Base-by-base conservation (phyloP, 2,797 vertebrate species). In the Dallia pectoralis region DNA sequence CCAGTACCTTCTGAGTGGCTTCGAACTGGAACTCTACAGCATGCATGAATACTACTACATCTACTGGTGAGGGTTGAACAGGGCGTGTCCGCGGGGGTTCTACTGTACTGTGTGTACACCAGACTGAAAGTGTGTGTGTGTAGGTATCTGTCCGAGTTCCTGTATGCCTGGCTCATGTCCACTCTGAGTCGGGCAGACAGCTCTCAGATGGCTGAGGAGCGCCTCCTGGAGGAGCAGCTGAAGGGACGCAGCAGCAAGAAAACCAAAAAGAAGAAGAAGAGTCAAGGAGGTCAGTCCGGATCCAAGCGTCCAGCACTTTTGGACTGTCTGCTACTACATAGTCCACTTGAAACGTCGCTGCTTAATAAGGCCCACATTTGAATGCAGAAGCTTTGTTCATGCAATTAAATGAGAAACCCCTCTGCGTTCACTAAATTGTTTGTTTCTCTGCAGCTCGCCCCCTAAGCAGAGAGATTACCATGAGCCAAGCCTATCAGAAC, bases 31-130 rank as follows among this genome's bases (percentile, higher is more conserved):
- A 81, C 96, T 99, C 51, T 99, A 99, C 91, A 99, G 97, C 89
- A 99, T 99, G 97, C 98, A 99, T 4, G 98, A 99, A 73, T 99
- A 99, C 88, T 99, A 99, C 89, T 99, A 99, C 91, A 95, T 99
- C 84, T 99, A 99, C 90, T 99, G 97, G 97, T 99, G 73, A 79
- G 86, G 11, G 11, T 12, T 0, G 61, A 1, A 5, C 14, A 0
- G 1, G 6, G 11, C 1, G 64, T 59, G 19, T 64, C 4, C 15
- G n/a, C 19, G 19, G 32, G 56, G 25, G 36, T 25, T 40, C n/a
- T n/a, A 12, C n/a, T 22, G 49, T 47, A 18, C 62, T 8, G 2
- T 1, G 22, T 59, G 32, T 59, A 56, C 32, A 25, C 32, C n/a
- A 18, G 30, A n/a, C 29, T n/a, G 32, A 48, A 32, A 65, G 65